Base-by-base conservation (phyloP, 2,797 vertebrate genomes). In the Botia almorhae region DNA sequence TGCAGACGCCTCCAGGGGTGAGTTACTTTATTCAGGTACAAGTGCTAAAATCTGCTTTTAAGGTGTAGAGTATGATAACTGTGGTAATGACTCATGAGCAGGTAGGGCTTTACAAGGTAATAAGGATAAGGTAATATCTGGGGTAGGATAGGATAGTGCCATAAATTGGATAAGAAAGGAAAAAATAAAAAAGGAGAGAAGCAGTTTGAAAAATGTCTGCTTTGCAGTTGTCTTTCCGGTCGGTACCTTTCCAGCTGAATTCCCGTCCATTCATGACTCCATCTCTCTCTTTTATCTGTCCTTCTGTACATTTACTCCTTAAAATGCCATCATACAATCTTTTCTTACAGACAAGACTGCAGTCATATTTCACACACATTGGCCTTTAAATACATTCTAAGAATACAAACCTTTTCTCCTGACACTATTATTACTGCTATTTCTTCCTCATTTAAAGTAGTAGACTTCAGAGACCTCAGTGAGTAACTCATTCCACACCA, bases 1-100 rank as follows among this genome's bases (percentile, higher is more conserved):
- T 88, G 89, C 91, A 89, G 88, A 93, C 81, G 82, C 84, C 90
- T 91, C 87, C 92, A 89, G 90, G 93, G 93, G 94, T 95, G 90
- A 93, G 93, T 87, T 71, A 56, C 46, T 83, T 26, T 3, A 19
- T 67, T 72, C 84, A 17, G 63, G 63, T 36, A 64, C 29, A 64
- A 16, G 16, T n/a, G 33, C 29, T 11, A 33, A 71, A 65, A 68
- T 63, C 4, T 50, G 48, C 14, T 58, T 58, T 69, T 17, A 48
- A 39, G 43, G 58, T 67, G 5, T 73, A 19, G 26, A 58, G 61
- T 65, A 21, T 56, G n/a, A 67, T 17, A 33, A 19, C n/a, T 21
- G 7, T 21, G n/a, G 12, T 74, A 33, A 51, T n/a, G 26, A 48
- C 21, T 60, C 17, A 29, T 64, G 8, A 39, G 43, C 33, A 65